phyloP scores from a whole-genome alignment of 2,888 invertebrate genomes.

The Anodontia alba region DNA sequence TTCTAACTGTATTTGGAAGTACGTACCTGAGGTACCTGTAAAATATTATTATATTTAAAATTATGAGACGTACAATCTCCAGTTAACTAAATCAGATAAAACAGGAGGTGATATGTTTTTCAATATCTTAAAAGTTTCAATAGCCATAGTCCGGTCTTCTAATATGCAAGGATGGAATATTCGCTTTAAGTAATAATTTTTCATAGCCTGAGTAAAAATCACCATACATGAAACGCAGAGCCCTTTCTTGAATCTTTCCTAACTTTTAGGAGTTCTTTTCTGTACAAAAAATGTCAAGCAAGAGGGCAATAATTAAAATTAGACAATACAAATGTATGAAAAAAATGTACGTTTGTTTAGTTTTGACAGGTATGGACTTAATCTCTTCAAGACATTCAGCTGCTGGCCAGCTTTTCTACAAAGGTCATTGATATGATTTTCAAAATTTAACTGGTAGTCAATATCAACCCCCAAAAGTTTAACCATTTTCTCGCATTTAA shows the following conservation, averaged over 20 bases:
- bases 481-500: too few species aligned
- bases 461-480: too few species aligned
- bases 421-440: neutral
- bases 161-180: neutral
- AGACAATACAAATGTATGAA: neutral
- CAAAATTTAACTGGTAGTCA: too few species aligned
- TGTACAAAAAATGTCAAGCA: neutral
- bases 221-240: neutral
- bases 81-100: too few species aligned
- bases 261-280: neutral
- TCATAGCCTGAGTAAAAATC: neutral
- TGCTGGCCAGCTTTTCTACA: neutral
- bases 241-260: neutral
- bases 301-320: neutral
- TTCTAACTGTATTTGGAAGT: too few species aligned
- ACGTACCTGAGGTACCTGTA: too few species aligned
- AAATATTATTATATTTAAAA: too few species aligned
- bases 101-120: neutral
- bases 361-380: neutral
- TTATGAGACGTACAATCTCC: too few species aligned
- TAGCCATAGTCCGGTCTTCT: neutral
- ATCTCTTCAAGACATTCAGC: neutral
- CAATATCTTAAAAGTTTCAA: neutral
- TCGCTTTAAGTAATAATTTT: neutral
- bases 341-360: neutral